Base-by-base conservation (phyloP, 2,797 vertebrate species). In the Parambassis ranga region DNA sequence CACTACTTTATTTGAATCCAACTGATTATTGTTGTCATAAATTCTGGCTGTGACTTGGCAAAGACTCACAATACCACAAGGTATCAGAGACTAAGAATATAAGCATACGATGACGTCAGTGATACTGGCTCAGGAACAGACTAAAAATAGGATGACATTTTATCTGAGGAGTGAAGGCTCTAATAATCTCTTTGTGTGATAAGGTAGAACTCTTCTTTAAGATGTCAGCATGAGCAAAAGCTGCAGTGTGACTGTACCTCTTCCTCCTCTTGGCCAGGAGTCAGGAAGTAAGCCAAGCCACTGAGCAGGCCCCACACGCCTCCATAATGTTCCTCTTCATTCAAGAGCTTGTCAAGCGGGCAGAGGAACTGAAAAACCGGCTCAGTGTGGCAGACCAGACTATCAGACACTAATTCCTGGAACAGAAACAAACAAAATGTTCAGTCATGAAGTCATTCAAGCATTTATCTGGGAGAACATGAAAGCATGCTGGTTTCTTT, bases 341-440 rank as follows among this genome's bases (percentile, higher is more conserved):
- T 84, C 48, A 91, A 71, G 50, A 93, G 82, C 50, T 78, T 86
- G 22, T 90, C 86, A 4, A 92, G 79, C 1, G 92, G 91, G 50
- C 90, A 92, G 14, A 94, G 77, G 56, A 94, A 93, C 69, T 89
- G 87, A 66, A 94, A 94, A 20, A 94, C 90, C 1, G 83, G 84
- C 43, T 90, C 78, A 42, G 70, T 91, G 74, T 65, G 81, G 13
- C 92, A 85, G 1, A 87, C 81, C 31, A 84, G 11, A 24, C 53
- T 16, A 50, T 93, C 85, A 11, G 73, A 84, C 1, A 93, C 75
- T n/a, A 94, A 56, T 32, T 65, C 86, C 93, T 94, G 59, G 2
- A 48, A 49, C 60, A 24, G 1, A 20, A 67, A 59, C 28, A 0
- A 7, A 50, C 2, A 50, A 33, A 31, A 24, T 3, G 4, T 37